phyloP scores from a whole-genome alignment of 1,140 invertebrate species.

The Octopus sinensis region DNA sequence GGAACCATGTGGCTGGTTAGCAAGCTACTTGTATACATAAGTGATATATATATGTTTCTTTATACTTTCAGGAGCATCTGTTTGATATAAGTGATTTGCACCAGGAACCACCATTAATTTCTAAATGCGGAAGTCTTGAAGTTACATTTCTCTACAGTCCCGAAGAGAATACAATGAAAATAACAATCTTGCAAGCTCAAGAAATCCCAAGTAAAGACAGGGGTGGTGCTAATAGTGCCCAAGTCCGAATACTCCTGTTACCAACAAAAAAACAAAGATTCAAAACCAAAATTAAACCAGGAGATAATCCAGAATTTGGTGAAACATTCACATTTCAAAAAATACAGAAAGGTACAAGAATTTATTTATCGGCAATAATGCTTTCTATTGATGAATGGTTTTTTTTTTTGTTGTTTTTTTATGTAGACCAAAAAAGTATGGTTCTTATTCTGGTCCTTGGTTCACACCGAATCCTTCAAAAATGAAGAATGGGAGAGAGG shows the following conservation, averaged over 20 bases:
- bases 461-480: too few relatives aligned
- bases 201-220: conserved; percentile 73
- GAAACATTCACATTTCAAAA: conserved; percentile 87
- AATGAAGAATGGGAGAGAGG: too few relatives aligned
- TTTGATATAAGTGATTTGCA: conserved; percentile 61
- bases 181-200: conserved; percentile 81
- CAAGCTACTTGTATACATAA: background rate
- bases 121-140: conserved; percentile 74
- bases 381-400: too few relatives aligned
- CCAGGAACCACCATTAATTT: conserved; percentile 53
- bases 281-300: conserved; percentile 85
- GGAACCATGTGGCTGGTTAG: background rate
- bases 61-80: conserved; percentile 55
- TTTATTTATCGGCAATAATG: too few relatives aligned
- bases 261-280: conserved; percentile 89
- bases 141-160: conserved; percentile 85
- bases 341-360: conserved; percentile 74
- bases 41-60: conserved; percentile 7
- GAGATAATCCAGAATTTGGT: conserved; percentile 85
- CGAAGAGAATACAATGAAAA: conserved; percentile 82
- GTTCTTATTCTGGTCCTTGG: too few relatives aligned
- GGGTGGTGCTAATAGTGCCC: conserved; percentile 74
- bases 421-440: too few relatives aligned
- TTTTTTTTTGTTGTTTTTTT: too few relatives aligned
- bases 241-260: conserved; percentile 80